phyloP scores from a whole-genome alignment of 1,140 invertebrate genomes.

The Paramacrobiotus metropolitanus region DNA sequence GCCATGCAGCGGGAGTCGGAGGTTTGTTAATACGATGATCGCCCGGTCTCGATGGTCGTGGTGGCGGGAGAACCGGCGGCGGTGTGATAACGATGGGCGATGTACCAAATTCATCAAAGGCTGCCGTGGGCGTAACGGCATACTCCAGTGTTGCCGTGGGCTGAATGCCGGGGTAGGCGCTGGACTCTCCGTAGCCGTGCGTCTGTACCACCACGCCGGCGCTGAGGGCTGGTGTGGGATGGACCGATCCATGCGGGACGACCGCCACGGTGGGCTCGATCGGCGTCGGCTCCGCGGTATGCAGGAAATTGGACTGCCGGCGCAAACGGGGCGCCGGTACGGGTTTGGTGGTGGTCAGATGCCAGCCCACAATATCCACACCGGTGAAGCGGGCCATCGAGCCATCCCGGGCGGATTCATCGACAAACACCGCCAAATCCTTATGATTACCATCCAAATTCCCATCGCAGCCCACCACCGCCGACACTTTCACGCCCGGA shows the following conservation, averaged over 20 bases:
- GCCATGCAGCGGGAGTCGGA: background rate
- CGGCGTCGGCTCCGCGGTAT: background rate
- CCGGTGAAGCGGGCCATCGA: slow-evolving; percentile 1
- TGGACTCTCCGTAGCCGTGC: background rate
- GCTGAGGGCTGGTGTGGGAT: background rate
- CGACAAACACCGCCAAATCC: background rate
- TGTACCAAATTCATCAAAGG: background rate
- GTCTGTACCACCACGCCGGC: background rate
- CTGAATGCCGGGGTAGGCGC: background rate
- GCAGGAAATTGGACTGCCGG: background rate
- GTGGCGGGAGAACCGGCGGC: background rate
- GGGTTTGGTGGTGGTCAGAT: background rate
- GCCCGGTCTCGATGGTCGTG: background rate
- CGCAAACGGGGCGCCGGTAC: background rate
- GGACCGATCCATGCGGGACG: background rate
- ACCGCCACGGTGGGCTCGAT: background rate
- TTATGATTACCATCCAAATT: background rate
- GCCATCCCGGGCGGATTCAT: background rate
- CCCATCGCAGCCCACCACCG: background rate
- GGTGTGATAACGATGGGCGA: background rate
- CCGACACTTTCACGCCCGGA: background rate
- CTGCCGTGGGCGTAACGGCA: background rate
- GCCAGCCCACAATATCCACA: background rate
- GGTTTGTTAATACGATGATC: background rate
- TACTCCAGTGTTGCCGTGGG: background rate